A percentile compares a stretch with the other conserved stretches of the same genome.
Evolutionary conservation across 2,113 vertebrate species (phyloP).

Genomic region (Heterotis niloticus): DNA sequence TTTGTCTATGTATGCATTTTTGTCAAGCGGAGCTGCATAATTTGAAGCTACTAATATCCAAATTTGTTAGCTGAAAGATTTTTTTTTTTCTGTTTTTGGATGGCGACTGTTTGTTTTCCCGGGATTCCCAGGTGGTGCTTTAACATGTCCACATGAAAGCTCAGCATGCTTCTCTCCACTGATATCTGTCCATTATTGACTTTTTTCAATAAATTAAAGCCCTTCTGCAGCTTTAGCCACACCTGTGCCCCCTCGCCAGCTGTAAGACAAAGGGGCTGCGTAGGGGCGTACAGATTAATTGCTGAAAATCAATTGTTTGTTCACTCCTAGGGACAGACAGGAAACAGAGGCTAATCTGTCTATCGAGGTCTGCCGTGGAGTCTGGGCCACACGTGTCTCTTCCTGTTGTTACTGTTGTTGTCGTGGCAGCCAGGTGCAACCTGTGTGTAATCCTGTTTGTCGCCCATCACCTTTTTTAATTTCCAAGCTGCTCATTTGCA

Average conservation of each 20-base stretch:
- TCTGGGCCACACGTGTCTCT: conserved; percentile 32
- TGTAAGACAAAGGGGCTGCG: not conserved
- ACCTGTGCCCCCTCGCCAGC: not conserved
- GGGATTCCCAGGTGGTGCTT: not conserved
- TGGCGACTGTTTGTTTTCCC: not conserved
- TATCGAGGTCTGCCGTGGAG: not conserved
- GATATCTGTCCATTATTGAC: not conserved
- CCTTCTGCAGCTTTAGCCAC: not conserved
- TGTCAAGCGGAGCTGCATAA: no score
- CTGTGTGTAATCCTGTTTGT: conserved; percentile 44
- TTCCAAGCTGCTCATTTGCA: conserved; percentile 12
- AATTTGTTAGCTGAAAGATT: not conserved
- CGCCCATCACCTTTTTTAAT: conserved; percentile 23
- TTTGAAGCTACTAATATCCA: not conserved
- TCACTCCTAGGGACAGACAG: not conserved
- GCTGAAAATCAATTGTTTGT: not conserved
- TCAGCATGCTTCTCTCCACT: not conserved
- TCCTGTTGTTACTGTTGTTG: conserved; percentile 38
- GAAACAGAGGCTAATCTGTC: conserved; percentile 16
- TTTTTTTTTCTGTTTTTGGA: not conserved
- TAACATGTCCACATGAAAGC: not conserved
- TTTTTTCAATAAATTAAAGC: no score
- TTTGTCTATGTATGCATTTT: no score
- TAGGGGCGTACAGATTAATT: not conserved
- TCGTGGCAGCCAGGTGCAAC: conserved; percentile 46